Evolutionary conservation across 2,113 vertebrate species (phyloP), one percentile per base, ranked within the genome.

Genomic region (Melospiza melodia): DNA sequence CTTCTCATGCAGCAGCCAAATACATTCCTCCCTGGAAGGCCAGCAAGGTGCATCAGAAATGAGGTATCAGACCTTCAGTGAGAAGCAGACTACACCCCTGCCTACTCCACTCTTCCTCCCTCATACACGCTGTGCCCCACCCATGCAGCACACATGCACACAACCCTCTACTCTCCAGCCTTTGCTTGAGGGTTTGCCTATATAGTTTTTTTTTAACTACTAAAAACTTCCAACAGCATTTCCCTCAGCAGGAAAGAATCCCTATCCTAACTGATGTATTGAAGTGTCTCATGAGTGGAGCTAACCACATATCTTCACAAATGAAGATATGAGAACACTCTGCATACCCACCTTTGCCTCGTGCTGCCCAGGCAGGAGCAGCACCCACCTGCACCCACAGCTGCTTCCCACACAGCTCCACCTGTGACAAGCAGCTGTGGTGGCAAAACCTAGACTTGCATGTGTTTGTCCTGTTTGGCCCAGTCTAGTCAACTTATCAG

Each of bases 41-140:
- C 79, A 84, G 43, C 39, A 78, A 67, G 10, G 27, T 71, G 33
- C 43, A 49, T n/a, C 33, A 90, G 58, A 72, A 76, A 41, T 19
- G 23, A 66, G 25, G 31, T 18, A 48, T 10, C 43, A 71, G 61
- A 44, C 35, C 35, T 86, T 20, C 41, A 59, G 37, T 6, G 15
- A 78, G 33, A 51, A 90, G 44, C 14, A 66, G 28, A 48, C 10
- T 31, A 21, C 10, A 52, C 15, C 19, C 24, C 33, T 57, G 23
- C 15, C 55, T 49, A 4, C 31, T 90, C 12, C 4, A 1, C 13
- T 22, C 30, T 71, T 61, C 15, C 48, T 74, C 58, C 51, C 8
- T 11, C 52, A 58, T 6, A 21, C 8, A 27, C 0, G 0, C 18
- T 62, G 31, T 37, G 17, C 27, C 31, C 79, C 5, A 0, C 27